Base-by-base conservation (phyloP, 2,113 vertebrate genomes). In the Spea multiplicata region DNA sequence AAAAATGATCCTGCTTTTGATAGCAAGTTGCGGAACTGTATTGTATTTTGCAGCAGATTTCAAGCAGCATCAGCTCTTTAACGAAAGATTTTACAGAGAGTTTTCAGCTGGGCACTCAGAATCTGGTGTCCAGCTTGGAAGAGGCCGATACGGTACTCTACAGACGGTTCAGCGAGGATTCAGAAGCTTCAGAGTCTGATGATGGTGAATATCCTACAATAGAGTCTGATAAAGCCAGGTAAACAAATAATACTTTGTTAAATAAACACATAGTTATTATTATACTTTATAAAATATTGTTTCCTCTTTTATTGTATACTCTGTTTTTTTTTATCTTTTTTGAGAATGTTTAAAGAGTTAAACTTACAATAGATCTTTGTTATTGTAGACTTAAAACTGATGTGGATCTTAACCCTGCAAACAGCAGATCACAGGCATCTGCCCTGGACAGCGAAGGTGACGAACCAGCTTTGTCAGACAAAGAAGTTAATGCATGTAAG, bases 371-470 rank as follows among this genome's bases (percentile, higher is more conserved):
- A 81, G 86, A 5, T 66, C 12, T 45, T 4, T 59, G 4, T 62
- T 16, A 30, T 6, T 62, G 1, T 62, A 77, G 75, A 16, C 8
- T 7, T 50, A 62, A 70, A 3, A 48, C 53, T 17, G 70, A 62
- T 14, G 16, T n/a, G 3, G 64, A 66, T n/a, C 6, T 66, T 5
- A 75, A 66, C 49, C 65, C 16, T 55, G 4, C 67, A 3, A 3
- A 6, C n/a, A 17, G 8, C 9, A 5, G 16, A 53, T 0, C 52
- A 14, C 52, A 4, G 85, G 48, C 76, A 81, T 55, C 84, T 81
- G 55, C 75, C 61, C 65, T 87, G 87, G 65, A 73, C 50, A 80
- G 91, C 91, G 85, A 87, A 4, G 53, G 66, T 44, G 84, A 83
- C 8, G 47, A 57, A 52, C 65, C 61, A 44, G 0, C 30, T 50